Base-by-base conservation (phyloP, 2,888 invertebrate genomes). In the Chrysomela aeneicollis region DNA sequence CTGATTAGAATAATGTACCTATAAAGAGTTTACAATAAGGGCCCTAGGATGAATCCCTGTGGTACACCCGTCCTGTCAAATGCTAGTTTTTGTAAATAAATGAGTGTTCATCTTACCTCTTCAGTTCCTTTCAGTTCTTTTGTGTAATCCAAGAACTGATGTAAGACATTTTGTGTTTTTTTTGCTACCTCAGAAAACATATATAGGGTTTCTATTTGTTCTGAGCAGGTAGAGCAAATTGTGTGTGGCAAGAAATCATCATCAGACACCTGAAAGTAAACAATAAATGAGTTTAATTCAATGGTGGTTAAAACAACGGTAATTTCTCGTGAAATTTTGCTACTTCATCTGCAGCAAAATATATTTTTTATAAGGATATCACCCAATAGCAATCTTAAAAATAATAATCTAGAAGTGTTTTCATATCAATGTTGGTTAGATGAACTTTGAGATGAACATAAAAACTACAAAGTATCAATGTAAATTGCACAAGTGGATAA, bases 171-270 rank as follows among this genome's bases (percentile, higher is more conserved):
- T 82, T 93, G 91, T 52, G 92, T 89, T 82, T 91, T 91, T 76
- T 88, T 88, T 78, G 93, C 90, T 73, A 88, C 85, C 79, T 91
- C 90, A 82, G 90, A 89, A 85, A 93, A 93, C 77, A 89, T 90
- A 82, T 90, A 89, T 76, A 92, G 87, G 68, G 89, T 88, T 81
- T 92, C 90, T 76, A 93, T 85, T 81, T 92, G 92, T 77, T 87
- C 87, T 74, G 88, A 88, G 84, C 93, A 93, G 74, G 88, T 88
- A 68, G 88, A 87, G 84, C 93, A 93, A 73, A 93, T 89, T 75
- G 91, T 88, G 75, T 90, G 89, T 74, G 93, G 93, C 79, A 93
- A 86, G 76, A 88, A 87, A 83, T 93, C 93, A 77, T 87, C 87
- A 79, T 91, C 89, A 76, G 90, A 88, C 70, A 92, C 89, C 92